A percentile compares a stretch with the other conserved stretches of the same genome.
Conservation (phyloP, 2,113 vertebrate genomes). For the Martes martes region DNA sequence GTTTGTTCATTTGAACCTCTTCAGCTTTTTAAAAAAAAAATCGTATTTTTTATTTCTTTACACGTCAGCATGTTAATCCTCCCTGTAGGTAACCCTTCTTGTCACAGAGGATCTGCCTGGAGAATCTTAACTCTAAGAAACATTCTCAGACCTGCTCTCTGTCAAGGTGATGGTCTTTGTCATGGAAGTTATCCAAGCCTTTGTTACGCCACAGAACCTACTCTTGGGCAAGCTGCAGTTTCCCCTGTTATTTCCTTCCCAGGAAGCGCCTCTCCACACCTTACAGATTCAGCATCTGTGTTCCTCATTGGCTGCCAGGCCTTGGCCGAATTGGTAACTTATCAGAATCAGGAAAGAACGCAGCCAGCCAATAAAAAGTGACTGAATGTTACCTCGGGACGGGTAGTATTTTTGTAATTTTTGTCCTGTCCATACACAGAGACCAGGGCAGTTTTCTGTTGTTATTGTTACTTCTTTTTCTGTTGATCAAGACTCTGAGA, state of each 20-base stretch:
- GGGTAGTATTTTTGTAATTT: slow-evolving; percentile 68
- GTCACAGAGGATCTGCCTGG: slow-evolving; percentile 17
- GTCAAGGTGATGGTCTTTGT: slow-evolving; percentile 16
- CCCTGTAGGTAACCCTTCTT: neutral
- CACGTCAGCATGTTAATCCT: slow-evolving; percentile 26
- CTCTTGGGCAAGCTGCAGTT: slow-evolving; percentile 26
- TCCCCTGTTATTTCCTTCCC: neutral
- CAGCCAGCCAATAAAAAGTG: slow-evolving; percentile 75
- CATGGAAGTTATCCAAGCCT: slow-evolving; percentile 4
- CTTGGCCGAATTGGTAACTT: slow-evolving; percentile 67
- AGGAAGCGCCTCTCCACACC: rapidly evolving
- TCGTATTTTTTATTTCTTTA: neutral
- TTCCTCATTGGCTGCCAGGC: neutral
- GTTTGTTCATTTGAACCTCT: slow-evolving; percentile 63
- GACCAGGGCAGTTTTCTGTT: slow-evolving; percentile 45
- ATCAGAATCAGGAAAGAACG: slow-evolving; percentile 74
- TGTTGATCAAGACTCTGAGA: slow-evolving; percentile 63
- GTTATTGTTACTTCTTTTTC: slow-evolving; percentile 67
- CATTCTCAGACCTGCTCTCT: neutral
- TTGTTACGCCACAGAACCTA: neutral
- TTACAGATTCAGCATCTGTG: neutral
- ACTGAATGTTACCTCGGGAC: slow-evolving; percentile 54
- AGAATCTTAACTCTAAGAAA: neutral
- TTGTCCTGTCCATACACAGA: slow-evolving; percentile 27
- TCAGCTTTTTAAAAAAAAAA: neutral